Conservation (phyloP, 23 tunicate species). For the Oikopleura dioica region DNA sequence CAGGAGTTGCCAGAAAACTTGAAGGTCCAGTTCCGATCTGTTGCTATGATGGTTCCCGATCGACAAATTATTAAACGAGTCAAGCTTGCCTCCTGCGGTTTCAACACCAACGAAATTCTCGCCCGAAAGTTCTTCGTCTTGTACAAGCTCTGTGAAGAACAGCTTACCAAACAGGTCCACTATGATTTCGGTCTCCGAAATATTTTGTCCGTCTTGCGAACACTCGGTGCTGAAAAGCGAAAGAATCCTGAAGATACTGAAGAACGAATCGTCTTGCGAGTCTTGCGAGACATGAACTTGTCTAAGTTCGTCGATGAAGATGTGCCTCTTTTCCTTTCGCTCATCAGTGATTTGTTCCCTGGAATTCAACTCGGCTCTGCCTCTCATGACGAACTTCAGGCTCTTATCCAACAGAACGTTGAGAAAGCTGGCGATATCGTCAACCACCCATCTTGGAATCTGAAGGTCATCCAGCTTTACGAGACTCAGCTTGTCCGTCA, state of each 20-base stretch:
- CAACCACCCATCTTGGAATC: constrained; percentile 95
- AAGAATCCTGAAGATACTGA: constrained; percentile 68
- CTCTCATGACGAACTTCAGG: constrained; percentile 65
- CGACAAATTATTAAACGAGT: constrained; percentile 96
- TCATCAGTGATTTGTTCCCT: constrained; percentile 87
- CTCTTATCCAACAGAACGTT: constrained; percentile 45
- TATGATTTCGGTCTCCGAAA: constrained; percentile 92
- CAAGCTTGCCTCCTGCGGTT: constrained; percentile 92
- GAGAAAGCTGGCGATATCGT: constrained; percentile 47
- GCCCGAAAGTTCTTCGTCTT: constrained; percentile 89
- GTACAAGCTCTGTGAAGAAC: constrained; percentile 96
- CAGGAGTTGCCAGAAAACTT: constrained; percentile 92
- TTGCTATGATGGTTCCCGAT: constrained; percentile 99
- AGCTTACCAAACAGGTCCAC: constrained; percentile 97
- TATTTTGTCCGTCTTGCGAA: constrained; percentile 77
- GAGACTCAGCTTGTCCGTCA: constrained; percentile 94
- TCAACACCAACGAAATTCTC: constrained; percentile 51
- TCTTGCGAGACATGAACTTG: constrained; percentile 79
- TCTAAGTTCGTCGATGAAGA: constrained; percentile 97
- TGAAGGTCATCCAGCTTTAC: constrained; percentile 86
- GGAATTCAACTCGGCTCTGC: constrained; percentile 83
- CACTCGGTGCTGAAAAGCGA: constrained; percentile 69
- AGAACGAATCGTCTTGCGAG: constrained; percentile 83
- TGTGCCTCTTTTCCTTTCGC: constrained; percentile 68
- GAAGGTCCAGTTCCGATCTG: constrained; percentile 92